phyloP scores from a whole-genome alignment of 2,797 vertebrate genomes.

The Acrossocheilus wenchowensis region DNA sequence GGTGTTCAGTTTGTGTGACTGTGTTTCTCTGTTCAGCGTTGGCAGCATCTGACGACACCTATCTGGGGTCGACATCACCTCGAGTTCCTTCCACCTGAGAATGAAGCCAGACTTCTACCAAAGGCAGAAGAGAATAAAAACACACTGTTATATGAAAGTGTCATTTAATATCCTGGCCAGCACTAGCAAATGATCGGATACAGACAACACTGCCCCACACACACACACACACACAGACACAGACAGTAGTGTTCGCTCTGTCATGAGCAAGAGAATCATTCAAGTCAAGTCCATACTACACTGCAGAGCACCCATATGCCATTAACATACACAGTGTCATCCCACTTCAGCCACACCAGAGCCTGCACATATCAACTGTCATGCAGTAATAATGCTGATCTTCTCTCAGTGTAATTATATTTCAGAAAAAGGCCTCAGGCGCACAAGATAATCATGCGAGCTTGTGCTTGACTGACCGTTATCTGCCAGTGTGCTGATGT shows the following conservation, averaged over 20 bases:
- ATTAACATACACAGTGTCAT: slow-evolving; percentile 4
- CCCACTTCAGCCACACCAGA: neutral
- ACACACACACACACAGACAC: neutral
- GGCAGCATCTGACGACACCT: slow-evolving; percentile 85
- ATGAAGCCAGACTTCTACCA: slow-evolving; percentile 83
- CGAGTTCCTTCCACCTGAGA: slow-evolving; percentile 83
- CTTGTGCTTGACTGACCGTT: neutral
- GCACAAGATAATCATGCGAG: neutral
- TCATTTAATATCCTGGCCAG: slow-evolving; percentile 77
- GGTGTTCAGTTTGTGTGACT: neutral
- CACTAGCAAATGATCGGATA: neutral
- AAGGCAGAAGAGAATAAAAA: slow-evolving; percentile 80
- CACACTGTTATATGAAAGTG: slow-evolving; percentile 85
- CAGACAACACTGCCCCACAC: slow-evolving; percentile 9
- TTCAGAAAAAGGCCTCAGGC: neutral
- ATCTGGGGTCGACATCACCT: slow-evolving; percentile 86
- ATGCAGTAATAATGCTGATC: slow-evolving; percentile 17
- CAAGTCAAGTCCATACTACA: neutral
- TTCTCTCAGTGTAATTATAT: slow-evolving; percentile 19
- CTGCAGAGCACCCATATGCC: neutral
- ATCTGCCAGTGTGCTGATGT: neutral
- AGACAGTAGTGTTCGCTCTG: neutral
- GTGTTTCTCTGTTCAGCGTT: slow-evolving; percentile 74
- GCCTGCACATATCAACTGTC: neutral
- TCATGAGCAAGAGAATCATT: neutral